Percentiles rank a stretch among this genome's conserved stretches.
Evolutionary conservation across 1,140 invertebrate genomes (phyloP).

Genomic region (Apis laboriosa): DNA sequence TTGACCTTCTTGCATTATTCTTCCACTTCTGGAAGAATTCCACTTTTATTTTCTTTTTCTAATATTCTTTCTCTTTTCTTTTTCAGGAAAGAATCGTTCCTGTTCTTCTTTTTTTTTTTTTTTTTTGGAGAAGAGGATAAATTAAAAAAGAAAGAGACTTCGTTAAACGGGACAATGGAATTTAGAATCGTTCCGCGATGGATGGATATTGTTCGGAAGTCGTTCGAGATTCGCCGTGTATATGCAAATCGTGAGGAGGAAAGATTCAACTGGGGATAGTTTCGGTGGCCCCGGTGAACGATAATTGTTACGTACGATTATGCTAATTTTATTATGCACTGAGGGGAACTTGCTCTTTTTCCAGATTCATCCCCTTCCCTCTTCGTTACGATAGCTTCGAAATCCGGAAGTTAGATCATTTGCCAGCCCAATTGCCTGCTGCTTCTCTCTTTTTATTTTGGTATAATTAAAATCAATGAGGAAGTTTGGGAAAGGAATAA

Average conservation of each 20-base stretch:
- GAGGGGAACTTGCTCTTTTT: not conserved
- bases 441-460: too few relatives aligned
- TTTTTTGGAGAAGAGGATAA: too few relatives aligned
- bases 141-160: too few relatives aligned
- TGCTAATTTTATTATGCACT: not conserved
- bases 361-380: too few relatives aligned
- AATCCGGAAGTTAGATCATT: not conserved
- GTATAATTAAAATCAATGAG: not conserved
- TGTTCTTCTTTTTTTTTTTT: not conserved
- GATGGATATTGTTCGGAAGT: not conserved
- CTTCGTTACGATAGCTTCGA: not conserved
- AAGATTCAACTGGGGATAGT: not conserved
- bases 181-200: not conserved
- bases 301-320: constrained; percentile 7
- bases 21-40: not conserved
- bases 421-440: not conserved
- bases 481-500: not conserved
- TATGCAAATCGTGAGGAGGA: not conserved
- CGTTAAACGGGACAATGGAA: not conserved
- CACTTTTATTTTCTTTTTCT: not conserved
- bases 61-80: not conserved
- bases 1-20: constrained; percentile 25
- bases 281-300: not conserved
- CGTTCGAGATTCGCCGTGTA: not conserved
- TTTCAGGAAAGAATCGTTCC: not conserved